These are phyloP conservation scores for Gobiocypris rarus DNA, from an alignment of 2,113 vertebrate species.

Conservation along the genomic window DNA sequence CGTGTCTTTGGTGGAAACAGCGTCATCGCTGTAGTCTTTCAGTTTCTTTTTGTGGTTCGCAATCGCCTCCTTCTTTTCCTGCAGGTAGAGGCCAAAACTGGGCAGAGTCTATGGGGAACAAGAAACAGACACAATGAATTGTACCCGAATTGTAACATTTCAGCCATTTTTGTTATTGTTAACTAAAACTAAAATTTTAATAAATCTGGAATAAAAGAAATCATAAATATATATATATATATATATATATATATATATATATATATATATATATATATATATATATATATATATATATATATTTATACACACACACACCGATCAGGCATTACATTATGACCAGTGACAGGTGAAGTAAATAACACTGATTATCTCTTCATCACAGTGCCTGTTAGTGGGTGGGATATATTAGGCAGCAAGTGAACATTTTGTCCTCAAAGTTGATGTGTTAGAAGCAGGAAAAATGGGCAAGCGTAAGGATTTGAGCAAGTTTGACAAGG, in stretches of 20 bases:
- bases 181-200: neutral
- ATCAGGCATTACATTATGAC: no score
- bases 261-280: neutral
- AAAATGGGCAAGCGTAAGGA: no score
- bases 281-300: neutral
- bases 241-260: no score
- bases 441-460: no score
- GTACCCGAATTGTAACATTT: neutral
- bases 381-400: no score
- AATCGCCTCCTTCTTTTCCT: constrained; percentile 79
- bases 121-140: neutral
- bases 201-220: neutral
- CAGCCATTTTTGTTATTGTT: neutral
- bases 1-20: constrained; percentile 41
- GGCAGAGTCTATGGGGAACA: constrained; percentile 79
- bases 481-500: no score
- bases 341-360: no score
- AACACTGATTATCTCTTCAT: no score
- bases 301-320: no score
- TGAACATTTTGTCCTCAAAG: no score
- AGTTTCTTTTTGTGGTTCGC: constrained; percentile 80
- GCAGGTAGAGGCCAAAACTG: constrained; percentile 89
- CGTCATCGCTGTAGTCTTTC: constrained; percentile 52
- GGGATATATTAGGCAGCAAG: no score
- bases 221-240: neutral